A percentile compares a stretch with the other conserved stretches of the same genome.
Evolutionary conservation across 2,888 invertebrate genomes (phyloP).

Genomic region (Acanthoscelides obtectus): DNA sequence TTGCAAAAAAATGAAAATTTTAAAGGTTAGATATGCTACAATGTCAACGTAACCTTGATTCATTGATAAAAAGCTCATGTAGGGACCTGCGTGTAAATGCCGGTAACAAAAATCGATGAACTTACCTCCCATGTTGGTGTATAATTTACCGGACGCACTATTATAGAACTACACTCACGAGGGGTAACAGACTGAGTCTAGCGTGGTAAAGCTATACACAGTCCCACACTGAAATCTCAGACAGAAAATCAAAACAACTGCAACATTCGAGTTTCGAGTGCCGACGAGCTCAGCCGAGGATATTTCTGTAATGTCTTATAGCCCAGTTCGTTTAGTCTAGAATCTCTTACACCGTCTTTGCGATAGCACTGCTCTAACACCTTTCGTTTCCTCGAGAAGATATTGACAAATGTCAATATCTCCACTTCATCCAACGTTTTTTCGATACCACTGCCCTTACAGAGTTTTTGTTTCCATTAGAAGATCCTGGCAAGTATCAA

Average conservation of each 20-base stretch:
- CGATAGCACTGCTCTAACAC: no score
- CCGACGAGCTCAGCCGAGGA: slow-evolving; percentile 17
- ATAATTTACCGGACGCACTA: neutral
- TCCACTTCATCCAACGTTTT: no score
- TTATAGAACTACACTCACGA: neutral
- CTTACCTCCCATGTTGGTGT: slow-evolving; percentile 26
- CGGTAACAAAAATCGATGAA: slow-evolving; percentile 6
- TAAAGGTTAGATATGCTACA: neutral
- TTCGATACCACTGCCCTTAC: no score
- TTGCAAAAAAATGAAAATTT: neutral
- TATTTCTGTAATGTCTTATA: slow-evolving; percentile 13
- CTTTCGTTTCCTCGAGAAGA: no score
- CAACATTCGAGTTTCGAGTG: slow-evolving; percentile 9
- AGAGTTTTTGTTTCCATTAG: no score
- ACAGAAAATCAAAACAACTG: slow-evolving; percentile 20
- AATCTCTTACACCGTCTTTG: no score
- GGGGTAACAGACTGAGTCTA: neutral
- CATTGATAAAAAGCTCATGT: neutral
- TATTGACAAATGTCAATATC: no score
- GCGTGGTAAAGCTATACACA: neutral
- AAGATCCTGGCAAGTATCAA: no score
- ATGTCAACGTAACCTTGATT: neutral
- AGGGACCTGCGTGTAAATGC: neutral
- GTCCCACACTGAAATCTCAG: slow-evolving; percentile 8
- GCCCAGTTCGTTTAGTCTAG: neutral